Evolutionary conservation across 2,113 vertebrate species (phyloP).

Genomic region (Gorsachius goisagi): DNA sequence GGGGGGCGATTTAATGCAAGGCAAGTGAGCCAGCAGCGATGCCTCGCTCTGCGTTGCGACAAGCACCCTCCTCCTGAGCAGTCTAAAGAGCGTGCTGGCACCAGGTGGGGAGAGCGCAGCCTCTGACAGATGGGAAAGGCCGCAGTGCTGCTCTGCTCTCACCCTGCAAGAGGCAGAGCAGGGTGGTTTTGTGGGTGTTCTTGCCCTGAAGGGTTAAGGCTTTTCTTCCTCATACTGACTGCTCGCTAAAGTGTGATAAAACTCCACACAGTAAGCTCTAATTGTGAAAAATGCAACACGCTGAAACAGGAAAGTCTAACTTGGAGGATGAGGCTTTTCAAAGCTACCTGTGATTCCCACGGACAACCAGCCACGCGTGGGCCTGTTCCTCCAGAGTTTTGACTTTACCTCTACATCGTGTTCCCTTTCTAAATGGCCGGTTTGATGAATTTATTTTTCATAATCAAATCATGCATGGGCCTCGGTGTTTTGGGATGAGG

Average conservation of each 20-base stretch:
- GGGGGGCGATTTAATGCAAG: neutral
- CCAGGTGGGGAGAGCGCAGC: fast-evolving
- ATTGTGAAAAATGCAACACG: neutral
- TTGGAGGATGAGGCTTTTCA: neutral
- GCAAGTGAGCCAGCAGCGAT: neutral
- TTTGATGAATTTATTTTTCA: neutral
- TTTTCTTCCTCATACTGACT: neutral
- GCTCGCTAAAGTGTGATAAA: neutral
- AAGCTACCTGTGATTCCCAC: neutral
- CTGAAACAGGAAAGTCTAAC: neutral
- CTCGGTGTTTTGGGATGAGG: neutral
- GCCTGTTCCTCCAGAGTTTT: neutral
- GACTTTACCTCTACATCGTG: neutral
- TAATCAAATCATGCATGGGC: neutral
- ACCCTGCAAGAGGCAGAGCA: neutral
- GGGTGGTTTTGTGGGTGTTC: neutral
- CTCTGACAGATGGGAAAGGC: neutral
- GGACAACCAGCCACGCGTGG: neutral
- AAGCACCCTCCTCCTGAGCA: neutral
- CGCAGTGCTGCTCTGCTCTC: neutral
- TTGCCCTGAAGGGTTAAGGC: neutral
- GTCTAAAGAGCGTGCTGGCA: fast-evolving
- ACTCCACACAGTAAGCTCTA: neutral
- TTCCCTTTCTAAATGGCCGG: neutral
- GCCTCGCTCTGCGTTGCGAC: neutral